phyloP scores from a whole-genome alignment of 2,888 invertebrate species.

The Troides oblongomaculatus region DNA sequence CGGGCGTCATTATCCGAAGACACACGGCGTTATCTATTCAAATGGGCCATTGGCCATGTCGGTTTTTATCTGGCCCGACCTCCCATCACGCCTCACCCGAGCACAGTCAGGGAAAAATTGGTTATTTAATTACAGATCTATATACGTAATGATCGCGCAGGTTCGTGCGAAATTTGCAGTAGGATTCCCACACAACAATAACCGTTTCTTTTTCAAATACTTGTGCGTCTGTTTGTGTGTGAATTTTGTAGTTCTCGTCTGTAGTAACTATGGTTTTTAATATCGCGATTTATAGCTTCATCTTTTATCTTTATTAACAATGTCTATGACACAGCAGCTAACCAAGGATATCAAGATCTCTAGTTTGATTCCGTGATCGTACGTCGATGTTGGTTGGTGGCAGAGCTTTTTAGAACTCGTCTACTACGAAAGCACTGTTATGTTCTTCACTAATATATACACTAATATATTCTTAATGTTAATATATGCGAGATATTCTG shows the following conservation, averaged over 20 bases:
- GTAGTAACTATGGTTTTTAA: neutral
- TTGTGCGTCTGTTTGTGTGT: neutral
- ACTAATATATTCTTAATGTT: too few relatives aligned
- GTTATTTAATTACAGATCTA: conserved; percentile 1
- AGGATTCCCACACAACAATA: conserved; percentile 6
- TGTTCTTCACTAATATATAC: too few relatives aligned
- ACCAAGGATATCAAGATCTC: too few relatives aligned
- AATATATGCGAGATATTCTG: too few relatives aligned
- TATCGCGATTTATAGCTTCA: too few relatives aligned
- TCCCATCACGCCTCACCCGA: conserved; percentile 11
- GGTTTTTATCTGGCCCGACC: conserved; percentile 35
- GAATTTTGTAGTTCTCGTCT: neutral
- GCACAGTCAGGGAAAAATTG: conserved; percentile 24
- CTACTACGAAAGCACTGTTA: too few relatives aligned
- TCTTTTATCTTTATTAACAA: too few relatives aligned
- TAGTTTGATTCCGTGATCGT: too few relatives aligned
- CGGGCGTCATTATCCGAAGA: conserved; percentile 48
- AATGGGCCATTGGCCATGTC: conserved; percentile 45
- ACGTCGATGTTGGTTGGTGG: too few relatives aligned
- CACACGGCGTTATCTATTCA: conserved; percentile 49
- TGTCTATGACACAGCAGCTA: too few relatives aligned
- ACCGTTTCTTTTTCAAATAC: neutral
- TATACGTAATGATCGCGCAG: conserved; percentile 5
- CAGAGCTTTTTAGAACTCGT: too few relatives aligned
- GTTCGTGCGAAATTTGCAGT: conserved; percentile 1